phyloP scores from a whole-genome alignment of 2,888 invertebrate genomes.

The Sminthurides aquaticus region DNA sequence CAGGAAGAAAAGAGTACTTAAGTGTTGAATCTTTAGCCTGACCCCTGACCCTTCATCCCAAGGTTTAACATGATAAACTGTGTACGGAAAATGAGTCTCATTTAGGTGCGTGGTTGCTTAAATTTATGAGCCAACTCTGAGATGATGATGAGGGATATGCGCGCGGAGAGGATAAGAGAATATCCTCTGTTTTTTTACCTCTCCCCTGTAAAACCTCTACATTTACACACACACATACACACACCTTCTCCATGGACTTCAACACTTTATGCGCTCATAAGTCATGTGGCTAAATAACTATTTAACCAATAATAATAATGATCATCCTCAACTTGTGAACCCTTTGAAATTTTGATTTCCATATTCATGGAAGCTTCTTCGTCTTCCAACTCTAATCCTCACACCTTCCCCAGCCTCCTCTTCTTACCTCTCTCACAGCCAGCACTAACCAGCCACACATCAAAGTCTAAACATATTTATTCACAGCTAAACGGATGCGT shows the following conservation, averaged over 20 bases:
- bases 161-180: background rate
- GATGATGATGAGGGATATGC: background rate
- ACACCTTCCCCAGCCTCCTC: background rate
- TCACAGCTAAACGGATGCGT: too few relatives aligned
- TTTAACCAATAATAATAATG: background rate
- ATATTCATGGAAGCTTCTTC: background rate
- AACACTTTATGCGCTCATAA: background rate
- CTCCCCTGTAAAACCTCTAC: background rate
- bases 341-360: background rate
- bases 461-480: too few relatives aligned
- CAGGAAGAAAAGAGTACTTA: slow-evolving; percentile 19
- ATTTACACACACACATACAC: background rate
- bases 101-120: slow-evolving; percentile 24
- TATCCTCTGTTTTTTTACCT: background rate
- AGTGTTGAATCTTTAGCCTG: slow-evolving; percentile 41
- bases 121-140: background rate
- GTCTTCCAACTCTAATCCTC: too few relatives aligned
- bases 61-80: slow-evolving; percentile 32
- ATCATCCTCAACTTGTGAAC: background rate
- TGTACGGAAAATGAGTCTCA: slow-evolving; percentile 33
- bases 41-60: slow-evolving; percentile 36
- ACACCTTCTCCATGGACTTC: background rate
- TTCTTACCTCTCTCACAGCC: background rate
- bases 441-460: too few relatives aligned
- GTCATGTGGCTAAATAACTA: background rate